phyloP scores from a whole-genome alignment of 2,797 vertebrate genomes.

The Catharus ustulatus region DNA sequence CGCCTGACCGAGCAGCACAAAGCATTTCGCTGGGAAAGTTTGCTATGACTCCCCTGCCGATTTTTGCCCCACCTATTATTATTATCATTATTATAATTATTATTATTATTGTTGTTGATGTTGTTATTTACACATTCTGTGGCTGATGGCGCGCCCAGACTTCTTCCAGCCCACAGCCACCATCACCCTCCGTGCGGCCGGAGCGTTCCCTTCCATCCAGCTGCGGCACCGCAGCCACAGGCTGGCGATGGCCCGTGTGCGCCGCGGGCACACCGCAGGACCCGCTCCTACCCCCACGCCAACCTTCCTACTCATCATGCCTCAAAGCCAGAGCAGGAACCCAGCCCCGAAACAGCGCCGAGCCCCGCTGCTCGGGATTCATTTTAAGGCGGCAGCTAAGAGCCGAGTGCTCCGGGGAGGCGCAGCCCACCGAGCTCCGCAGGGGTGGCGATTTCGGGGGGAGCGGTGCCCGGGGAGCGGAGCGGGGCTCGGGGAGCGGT shows the following conservation, averaged over 20 bases:
- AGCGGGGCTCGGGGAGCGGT: neutral
- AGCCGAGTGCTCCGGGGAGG: fast-evolving
- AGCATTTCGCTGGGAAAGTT: neutral
- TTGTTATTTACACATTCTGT: neutral
- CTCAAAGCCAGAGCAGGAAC: neutral
- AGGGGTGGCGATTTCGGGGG: fast-evolving
- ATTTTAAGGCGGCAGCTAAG: neutral
- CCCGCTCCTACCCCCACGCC: neutral
- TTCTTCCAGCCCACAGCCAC: neutral
- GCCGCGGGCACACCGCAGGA: neutral
- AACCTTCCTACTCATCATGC: fast-evolving
- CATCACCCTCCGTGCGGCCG: neutral
- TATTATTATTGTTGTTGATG: neutral
- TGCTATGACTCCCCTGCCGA: neutral
- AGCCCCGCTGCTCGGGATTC: neutral
- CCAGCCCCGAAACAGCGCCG: neutral
- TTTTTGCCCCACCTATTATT: neutral
- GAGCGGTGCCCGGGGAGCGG: too few relatives aligned
- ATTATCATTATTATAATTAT: neutral
- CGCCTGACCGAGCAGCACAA: neutral
- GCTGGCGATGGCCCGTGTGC: neutral
- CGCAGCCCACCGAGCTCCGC: neutral
- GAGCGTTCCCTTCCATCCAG: neutral
- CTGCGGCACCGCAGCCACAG: neutral
- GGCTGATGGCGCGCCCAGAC: neutral